Percentiles rank a stretch among this genome's conserved stretches.
phyloP scores from a whole-genome alignment of 1,140 invertebrate species.

The Bombus haemorrhoidalis region DNA sequence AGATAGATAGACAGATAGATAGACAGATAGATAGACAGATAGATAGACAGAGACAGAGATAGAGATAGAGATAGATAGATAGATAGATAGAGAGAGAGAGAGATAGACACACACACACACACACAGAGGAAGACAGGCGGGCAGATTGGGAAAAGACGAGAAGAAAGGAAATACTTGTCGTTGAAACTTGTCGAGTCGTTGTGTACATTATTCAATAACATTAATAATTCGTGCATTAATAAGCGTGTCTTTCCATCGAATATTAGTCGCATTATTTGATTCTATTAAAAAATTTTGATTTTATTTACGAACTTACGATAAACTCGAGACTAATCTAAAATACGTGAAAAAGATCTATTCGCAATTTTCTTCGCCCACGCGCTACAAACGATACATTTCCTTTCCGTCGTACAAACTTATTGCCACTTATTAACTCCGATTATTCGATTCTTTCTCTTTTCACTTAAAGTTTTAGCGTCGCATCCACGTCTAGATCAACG shows the following conservation, averaged over 20 bases:
- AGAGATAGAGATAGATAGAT: too few species aligned
- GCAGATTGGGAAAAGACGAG: neutral
- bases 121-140: neutral
- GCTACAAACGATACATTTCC: neutral
- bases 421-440: too few species aligned
- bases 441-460: too few species aligned
- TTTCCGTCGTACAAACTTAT: neutral
- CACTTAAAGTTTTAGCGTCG: too few species aligned
- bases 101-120: too few species aligned
- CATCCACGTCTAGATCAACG: too few species aligned
- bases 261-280: neutral
- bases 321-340: too few species aligned
- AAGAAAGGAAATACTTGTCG: neutral
- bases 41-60: too few species aligned
- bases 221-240: neutral
- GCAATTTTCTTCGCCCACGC: too few species aligned
- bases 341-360: too few species aligned
- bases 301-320: too few species aligned
- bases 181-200: neutral
- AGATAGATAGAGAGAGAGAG: neutral
- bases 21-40: neutral
- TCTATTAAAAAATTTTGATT: neutral
- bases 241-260: accelerated
- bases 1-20: too few species aligned
- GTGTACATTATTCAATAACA: neutral